These are phyloP conservation scores for Drosophila asahinai DNA, from an alignment of 1,140 invertebrate species.

Conservation along the genomic window DNA sequence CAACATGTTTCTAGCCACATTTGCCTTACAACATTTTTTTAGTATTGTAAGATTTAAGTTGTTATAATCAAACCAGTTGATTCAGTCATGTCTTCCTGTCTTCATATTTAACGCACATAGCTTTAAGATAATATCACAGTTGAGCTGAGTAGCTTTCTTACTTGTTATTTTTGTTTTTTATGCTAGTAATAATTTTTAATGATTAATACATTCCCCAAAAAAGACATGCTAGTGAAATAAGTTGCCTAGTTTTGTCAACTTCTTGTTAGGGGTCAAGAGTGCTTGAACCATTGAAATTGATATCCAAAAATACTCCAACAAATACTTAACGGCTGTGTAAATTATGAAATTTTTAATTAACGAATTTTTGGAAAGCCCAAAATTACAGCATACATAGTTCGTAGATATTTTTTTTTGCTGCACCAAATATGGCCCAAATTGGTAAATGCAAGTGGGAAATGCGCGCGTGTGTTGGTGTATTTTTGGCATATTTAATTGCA, in stretches of 20 bases:
- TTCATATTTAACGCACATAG: too few relatives aligned
- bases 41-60: too few relatives aligned
- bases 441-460: slow-evolving; percentile 19
- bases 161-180: too few relatives aligned
- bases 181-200: too few relatives aligned
- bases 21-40: too few relatives aligned
- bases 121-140: too few relatives aligned
- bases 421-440: slow-evolving; percentile 39
- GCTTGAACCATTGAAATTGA: slow-evolving; percentile 2
- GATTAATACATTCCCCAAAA: too few relatives aligned
- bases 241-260: too few relatives aligned
- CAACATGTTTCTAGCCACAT: too few relatives aligned
- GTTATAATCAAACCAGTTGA: too few relatives aligned
- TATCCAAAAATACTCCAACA: slow-evolving; percentile 7
- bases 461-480: slow-evolving; percentile 20
- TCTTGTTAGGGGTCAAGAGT: background rate
- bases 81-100: too few relatives aligned
- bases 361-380: slow-evolving; percentile 7
- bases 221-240: background rate
- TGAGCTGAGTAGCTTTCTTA: too few relatives aligned
- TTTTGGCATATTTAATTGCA: slow-evolving; percentile 79
- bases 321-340: slow-evolving; percentile 16
- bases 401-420: slow-evolving; percentile 31
- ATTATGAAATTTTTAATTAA: slow-evolving; percentile 43
- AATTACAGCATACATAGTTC: background rate